These are phyloP conservation scores for Lasiurus borealis DNA, from an alignment of 2,113 vertebrate species.

Conservation along the genomic window DNA sequence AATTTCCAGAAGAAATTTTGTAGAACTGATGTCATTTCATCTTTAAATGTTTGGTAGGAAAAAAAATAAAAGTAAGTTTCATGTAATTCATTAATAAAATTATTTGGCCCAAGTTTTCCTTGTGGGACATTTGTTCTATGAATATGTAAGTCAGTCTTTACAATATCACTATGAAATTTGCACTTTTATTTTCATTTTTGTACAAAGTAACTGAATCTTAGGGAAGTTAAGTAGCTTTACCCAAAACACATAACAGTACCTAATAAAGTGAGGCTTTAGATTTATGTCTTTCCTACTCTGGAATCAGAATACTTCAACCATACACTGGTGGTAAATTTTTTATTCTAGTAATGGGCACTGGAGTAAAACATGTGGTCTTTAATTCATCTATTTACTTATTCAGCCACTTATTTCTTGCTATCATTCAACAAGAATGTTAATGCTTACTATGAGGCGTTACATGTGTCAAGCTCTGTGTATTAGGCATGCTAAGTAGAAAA, in stretches of 20 bases:
- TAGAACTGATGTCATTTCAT: conserved; percentile 28
- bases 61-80: too few relatives aligned
- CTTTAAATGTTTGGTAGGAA: not conserved
- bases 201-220: not conserved
- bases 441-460: not conserved
- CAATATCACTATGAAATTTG: not conserved
- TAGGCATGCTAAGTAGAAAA: not conserved
- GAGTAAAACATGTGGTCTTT: not conserved
- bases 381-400: not conserved
- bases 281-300: not conserved
- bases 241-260: not conserved
- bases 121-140: not conserved
- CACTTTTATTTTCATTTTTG: not conserved
- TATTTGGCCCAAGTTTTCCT: not conserved
- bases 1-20: not conserved
- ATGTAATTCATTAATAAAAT: not conserved
- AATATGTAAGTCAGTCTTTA: not conserved
- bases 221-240: not conserved
- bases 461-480: not conserved
- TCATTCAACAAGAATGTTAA: not conserved
- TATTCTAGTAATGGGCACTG: not conserved
- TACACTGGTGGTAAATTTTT: not conserved
- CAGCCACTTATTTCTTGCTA: not conserved
- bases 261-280: not conserved
- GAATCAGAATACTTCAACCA: not conserved